A percentile compares a stretch with the other conserved stretches of the same genome.
phyloP scores from a whole-genome alignment of 1,140 invertebrate species.

The Cydia amplana region DNA sequence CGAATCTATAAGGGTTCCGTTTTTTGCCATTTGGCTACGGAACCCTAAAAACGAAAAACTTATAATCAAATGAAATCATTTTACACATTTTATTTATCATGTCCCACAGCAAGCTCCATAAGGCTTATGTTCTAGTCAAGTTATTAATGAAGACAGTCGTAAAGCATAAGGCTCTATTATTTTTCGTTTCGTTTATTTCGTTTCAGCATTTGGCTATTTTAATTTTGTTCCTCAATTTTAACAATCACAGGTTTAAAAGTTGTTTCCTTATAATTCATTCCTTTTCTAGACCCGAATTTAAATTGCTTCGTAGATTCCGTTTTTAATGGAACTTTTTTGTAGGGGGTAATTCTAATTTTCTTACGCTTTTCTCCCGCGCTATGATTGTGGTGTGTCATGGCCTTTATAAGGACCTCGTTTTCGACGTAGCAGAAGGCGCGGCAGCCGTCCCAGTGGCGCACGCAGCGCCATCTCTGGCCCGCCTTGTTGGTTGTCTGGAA shows the following conservation, averaged over 20 bases:
- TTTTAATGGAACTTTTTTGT: not conserved
- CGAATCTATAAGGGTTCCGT: too few species aligned
- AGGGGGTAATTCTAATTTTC: not conserved
- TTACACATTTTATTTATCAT: too few species aligned
- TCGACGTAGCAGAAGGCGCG: slow-evolving; percentile 24
- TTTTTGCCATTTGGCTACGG: too few species aligned
- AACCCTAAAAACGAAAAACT: too few species aligned
- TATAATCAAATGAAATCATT: too few species aligned
- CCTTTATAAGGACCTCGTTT: slow-evolving; percentile 35
- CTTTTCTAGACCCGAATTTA: not conserved
- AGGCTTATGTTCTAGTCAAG: too few species aligned
- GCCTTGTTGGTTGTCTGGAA: slow-evolving; percentile 35
- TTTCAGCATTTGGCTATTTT: not conserved
- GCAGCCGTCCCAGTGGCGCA: slow-evolving; percentile 44
- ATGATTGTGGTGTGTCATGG: slow-evolving; percentile 46
- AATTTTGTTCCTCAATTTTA: not conserved
- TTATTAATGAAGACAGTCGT: too few species aligned
- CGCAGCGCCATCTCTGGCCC: slow-evolving; percentile 49
- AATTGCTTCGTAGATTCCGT: not conserved
- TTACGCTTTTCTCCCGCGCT: not conserved
- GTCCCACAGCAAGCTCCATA: too few species aligned
- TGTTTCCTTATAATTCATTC: not conserved
- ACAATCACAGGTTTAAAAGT: not conserved
- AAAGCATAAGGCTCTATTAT: too few species aligned
- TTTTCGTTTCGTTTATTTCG: too few species aligned